These are phyloP conservation scores for Acanthurus lineatus DNA, from an alignment of 2,797 vertebrate genomes.

Conservation along the genomic window DNA sequence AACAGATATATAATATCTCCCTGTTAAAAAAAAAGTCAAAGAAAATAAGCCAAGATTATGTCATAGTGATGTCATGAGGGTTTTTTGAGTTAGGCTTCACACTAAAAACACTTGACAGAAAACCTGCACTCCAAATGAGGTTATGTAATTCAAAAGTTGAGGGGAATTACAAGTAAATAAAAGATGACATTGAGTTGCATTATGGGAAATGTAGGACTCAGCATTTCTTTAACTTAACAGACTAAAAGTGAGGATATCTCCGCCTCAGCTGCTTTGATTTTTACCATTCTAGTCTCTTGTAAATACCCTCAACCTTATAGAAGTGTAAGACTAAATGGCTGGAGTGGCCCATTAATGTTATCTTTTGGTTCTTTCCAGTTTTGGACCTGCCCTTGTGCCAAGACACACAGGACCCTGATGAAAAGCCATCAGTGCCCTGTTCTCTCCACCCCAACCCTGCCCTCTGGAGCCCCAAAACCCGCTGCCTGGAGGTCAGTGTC, in stretches of 20 bases:
- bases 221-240: background rate
- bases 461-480: slow-evolving; percentile 88
- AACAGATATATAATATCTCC: background rate
- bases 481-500: slow-evolving; percentile 87
- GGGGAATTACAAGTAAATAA: background rate
- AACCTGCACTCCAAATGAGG: background rate
- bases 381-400: slow-evolving; percentile 87
- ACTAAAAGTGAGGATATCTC: background rate
- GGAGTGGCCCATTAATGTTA: background rate
- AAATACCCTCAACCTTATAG: background rate
- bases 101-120: background rate
- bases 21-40: background rate
- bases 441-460: slow-evolving; percentile 76
- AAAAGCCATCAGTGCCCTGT: slow-evolving; percentile 76
- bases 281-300: background rate
- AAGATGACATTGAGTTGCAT: background rate
- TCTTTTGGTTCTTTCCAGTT: slow-evolving; percentile 64
- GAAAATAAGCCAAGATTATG: background rate
- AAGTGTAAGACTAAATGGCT: background rate
- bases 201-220: background rate
- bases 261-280: background rate
- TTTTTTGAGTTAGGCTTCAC: background rate
- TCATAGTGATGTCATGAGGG: background rate
- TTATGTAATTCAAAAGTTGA: background rate
- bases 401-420: slow-evolving; percentile 82